Evolutionary conservation across 2,797 vertebrate species (phyloP).

Genomic region (Macrochelys suwanniensis): DNA sequence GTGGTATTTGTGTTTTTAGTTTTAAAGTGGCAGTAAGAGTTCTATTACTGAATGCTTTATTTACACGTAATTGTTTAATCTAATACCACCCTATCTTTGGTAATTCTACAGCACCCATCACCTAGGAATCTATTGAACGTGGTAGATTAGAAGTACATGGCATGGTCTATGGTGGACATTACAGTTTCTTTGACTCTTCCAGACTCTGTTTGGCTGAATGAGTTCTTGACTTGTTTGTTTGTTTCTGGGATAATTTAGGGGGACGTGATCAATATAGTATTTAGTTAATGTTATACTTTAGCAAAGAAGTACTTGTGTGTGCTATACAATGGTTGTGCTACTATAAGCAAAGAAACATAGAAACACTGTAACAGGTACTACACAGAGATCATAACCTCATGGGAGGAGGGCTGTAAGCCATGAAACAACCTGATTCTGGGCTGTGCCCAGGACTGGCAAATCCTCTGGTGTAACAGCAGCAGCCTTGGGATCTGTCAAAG

Average conservation of each 20-base stretch:
- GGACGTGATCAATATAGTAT: neutral
- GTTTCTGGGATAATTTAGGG: neutral
- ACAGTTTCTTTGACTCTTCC: neutral
- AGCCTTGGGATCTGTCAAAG: neutral
- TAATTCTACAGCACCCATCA: neutral
- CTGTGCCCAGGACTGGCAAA: neutral
- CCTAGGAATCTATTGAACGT: neutral
- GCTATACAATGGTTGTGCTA: neutral
- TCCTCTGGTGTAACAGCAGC: neutral
- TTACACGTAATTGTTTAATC: neutral
- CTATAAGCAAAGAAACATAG: neutral
- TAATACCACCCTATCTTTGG: neutral
- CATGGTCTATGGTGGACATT: neutral
- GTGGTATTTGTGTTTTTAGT: accelerated
- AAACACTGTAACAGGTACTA: neutral
- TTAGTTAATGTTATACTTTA: neutral
- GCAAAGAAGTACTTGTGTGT: neutral
- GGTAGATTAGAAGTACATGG: neutral
- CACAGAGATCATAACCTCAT: neutral
- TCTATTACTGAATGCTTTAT: neutral
- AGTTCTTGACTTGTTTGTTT: neutral
- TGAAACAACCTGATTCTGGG: neutral
- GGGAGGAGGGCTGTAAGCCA: neutral
- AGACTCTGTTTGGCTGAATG: neutral
- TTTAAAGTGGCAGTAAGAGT: neutral